phyloP scores from a whole-genome alignment of 2,888 invertebrate species.

The Orthosia incerta region DNA sequence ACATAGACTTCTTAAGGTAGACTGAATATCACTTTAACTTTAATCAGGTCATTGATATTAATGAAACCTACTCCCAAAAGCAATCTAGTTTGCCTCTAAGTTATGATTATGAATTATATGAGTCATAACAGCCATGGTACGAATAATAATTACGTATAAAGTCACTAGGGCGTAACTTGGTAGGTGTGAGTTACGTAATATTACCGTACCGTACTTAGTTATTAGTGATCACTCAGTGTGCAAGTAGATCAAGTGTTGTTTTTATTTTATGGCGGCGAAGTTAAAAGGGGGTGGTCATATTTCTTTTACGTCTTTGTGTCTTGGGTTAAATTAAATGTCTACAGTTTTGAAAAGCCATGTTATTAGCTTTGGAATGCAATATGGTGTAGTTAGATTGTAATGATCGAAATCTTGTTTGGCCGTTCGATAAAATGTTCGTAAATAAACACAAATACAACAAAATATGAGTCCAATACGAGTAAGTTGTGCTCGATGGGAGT shows the following conservation, averaged over 20 bases:
- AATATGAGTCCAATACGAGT: too few relatives aligned
- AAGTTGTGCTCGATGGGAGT: too few relatives aligned
- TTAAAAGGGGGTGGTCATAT: conserved; percentile 10
- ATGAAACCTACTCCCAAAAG: conserved; percentile 43
- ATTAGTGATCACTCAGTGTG: conserved; percentile 62
- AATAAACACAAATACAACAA: too few relatives aligned
- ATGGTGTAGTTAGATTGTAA: too few relatives aligned
- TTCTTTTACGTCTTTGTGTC: not conserved
- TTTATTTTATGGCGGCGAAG: conserved; percentile 23
- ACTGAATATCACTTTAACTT: conserved; percentile 11
- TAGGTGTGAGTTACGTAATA: conserved; percentile 55
- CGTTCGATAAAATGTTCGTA: too few relatives aligned
- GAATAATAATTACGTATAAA: conserved; percentile 58
- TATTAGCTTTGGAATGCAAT: too few relatives aligned
- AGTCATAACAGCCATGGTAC: conserved; percentile 52
- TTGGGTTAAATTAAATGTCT: not conserved
- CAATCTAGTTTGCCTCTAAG: conserved; percentile 54
- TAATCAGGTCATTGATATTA: conserved; percentile 39
- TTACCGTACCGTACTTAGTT: conserved; percentile 48
- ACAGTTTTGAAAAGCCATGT: too few relatives aligned
- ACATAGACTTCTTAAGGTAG: not conserved
- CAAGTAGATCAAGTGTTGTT: conserved; percentile 23
- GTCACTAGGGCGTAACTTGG: conserved; percentile 57
- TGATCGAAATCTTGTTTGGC: too few relatives aligned
- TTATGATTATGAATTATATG: conserved; percentile 52